Evolutionary conservation across 2,888 invertebrate species (phyloP).

Genomic region (Nomada fucata): DNA sequence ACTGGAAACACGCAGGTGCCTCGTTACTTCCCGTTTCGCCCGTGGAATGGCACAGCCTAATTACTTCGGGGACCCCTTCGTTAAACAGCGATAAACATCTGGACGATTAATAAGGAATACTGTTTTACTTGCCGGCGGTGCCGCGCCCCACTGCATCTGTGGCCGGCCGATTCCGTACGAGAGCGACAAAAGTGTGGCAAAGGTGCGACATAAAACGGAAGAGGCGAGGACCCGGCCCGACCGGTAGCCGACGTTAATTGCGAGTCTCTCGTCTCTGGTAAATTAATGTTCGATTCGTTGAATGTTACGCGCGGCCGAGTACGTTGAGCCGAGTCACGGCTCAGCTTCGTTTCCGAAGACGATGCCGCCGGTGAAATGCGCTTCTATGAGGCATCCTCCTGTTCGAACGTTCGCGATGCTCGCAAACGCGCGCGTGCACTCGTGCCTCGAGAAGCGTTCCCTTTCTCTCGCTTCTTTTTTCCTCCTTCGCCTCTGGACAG

Average conservation of each 20-base stretch:
- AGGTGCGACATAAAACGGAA: constrained; percentile 48
- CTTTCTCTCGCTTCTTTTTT: no score
- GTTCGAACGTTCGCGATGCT: not conserved
- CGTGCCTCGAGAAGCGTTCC: no score
- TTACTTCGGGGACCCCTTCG: constrained; percentile 59
- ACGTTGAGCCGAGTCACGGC: not conserved
- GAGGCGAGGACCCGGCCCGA: not conserved
- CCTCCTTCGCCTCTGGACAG: no score
- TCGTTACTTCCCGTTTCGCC: constrained; percentile 43
- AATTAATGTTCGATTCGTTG: constrained; percentile 41
- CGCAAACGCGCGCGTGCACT: no score
- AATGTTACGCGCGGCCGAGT: not conserved
- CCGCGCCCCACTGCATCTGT: constrained; percentile 13
- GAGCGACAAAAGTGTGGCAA: constrained; percentile 43
- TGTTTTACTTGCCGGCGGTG: constrained; percentile 41
- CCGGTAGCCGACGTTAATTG: constrained; percentile 37
- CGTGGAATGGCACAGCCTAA: constrained; percentile 55
- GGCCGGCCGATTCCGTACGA: constrained; percentile 20
- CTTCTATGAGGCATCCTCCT: not conserved
- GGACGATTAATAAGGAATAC: constrained; percentile 65
- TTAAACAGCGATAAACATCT: constrained; percentile 66
- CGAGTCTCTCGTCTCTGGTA: constrained; percentile 12
- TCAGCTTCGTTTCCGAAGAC: not conserved
- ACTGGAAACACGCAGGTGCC: constrained; percentile 68
- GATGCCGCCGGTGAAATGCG: not conserved